Percentiles rank a stretch among this genome's conserved stretches.
phyloP scores from a whole-genome alignment of 2,113 vertebrate species.

The Petromus typicus region DNA sequence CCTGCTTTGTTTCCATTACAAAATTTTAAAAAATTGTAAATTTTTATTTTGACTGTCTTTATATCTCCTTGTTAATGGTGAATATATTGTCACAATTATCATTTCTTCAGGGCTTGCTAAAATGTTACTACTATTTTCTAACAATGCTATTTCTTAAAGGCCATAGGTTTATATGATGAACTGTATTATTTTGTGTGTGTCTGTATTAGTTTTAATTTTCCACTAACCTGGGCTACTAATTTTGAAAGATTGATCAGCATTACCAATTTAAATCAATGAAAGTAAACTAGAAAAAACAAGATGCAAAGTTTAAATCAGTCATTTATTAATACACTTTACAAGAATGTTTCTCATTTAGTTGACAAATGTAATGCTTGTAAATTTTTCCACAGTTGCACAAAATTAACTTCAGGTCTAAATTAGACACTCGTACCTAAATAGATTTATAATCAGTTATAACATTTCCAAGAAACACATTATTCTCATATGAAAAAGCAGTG shows the following conservation, averaged over 20 bases:
- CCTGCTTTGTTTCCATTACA: not conserved
- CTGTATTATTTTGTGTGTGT: not conserved
- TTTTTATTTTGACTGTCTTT: conserved; percentile 8
- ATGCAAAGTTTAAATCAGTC: not conserved
- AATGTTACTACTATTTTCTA: not conserved
- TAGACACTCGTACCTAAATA: not conserved
- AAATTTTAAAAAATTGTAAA: conserved; percentile 31
- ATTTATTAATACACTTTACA: not conserved
- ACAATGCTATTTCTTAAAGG: not conserved
- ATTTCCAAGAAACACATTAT: not conserved
- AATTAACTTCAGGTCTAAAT: not conserved
- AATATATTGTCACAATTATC: not conserved
- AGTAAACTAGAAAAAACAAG: not conserved
- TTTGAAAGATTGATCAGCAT: not conserved
- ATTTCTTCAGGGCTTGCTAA: not conserved
- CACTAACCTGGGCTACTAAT: too few relatives aligned
- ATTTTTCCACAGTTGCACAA: not conserved
- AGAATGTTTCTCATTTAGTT: not conserved
- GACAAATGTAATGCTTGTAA: not conserved
- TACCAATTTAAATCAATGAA: not conserved
- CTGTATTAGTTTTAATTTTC: not conserved
- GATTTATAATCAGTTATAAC: not conserved
- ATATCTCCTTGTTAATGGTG: not conserved
- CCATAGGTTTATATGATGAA: not conserved
- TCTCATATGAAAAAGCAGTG: not conserved